Evolutionary conservation across 2,113 vertebrate genomes (phyloP).

Genomic region (Takifugu bimaculatus): DNA sequence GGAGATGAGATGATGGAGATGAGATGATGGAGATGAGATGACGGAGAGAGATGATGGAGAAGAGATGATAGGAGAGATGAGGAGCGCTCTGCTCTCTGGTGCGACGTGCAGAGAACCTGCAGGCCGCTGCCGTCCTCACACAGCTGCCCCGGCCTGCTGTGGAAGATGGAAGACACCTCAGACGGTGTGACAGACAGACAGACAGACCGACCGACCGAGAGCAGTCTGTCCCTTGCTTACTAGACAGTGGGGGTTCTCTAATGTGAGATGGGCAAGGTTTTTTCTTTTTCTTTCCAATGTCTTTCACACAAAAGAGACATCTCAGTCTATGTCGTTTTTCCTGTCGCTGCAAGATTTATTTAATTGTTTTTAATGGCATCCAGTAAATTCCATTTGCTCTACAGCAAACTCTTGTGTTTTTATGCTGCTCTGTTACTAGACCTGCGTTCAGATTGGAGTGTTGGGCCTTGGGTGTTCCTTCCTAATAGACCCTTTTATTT

Average conservation of each 20-base stretch:
- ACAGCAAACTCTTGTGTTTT: background rate
- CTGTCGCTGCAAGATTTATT: no score
- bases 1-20: no score
- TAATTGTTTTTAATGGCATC: no score
- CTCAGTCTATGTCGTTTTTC: no score
- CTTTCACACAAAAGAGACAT: no score
- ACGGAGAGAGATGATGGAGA: no score
- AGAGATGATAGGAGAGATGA: no score
- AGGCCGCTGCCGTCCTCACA: conserved; percentile 63
- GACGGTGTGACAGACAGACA: conserved; percentile 54
- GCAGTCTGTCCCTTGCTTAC: conserved; percentile 64
- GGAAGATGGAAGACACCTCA: conserved; percentile 72
- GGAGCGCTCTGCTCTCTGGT: conserved; percentile 39
- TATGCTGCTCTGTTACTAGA: conserved; percentile 39
- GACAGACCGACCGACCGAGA: background rate
- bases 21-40: no score
- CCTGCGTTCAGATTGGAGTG: conserved; percentile 48
- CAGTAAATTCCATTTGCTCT: no score
- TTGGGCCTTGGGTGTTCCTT: conserved; percentile 72
- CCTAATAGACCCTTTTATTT: conserved; percentile 65
- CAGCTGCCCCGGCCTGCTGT: conserved; percentile 73
- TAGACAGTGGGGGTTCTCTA: conserved; percentile 36
- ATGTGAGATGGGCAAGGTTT: no score
- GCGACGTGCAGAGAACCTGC: conserved; percentile 48
- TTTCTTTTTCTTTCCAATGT: no score